These are phyloP conservation scores for Ecliptopera silaceata DNA, from an alignment of 2,888 invertebrate genomes.

Conservation along the genomic window DNA sequence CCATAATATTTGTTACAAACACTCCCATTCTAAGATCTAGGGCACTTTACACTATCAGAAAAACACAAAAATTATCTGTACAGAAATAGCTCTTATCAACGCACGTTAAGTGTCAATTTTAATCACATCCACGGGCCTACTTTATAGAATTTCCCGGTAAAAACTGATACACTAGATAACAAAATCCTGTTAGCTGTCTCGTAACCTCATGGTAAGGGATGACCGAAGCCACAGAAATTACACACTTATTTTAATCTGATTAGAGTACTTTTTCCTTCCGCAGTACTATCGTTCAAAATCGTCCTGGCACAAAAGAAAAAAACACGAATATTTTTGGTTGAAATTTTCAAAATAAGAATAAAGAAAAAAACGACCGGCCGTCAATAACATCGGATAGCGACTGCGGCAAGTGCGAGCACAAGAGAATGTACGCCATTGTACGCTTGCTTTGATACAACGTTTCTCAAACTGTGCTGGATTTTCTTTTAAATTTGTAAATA, in stretches of 20 bases:
- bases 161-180: slow-evolving; percentile 39
- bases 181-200: slow-evolving; percentile 54
- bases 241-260: slow-evolving; percentile 55
- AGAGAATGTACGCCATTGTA: slow-evolving; percentile 63
- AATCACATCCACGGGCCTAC: slow-evolving; percentile 10
- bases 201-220: slow-evolving; percentile 51
- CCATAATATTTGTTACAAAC: slow-evolving; percentile 67
- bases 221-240: slow-evolving; percentile 59
- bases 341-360: slow-evolving; percentile 10
- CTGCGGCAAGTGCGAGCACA: slow-evolving; percentile 45
- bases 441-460: slow-evolving; percentile 51
- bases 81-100: slow-evolving; percentile 28
- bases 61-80: slow-evolving; percentile 26
- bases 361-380: slow-evolving; percentile 48
- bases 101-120: slow-evolving; percentile 26
- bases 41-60: slow-evolving; percentile 29
- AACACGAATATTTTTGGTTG: neutral
- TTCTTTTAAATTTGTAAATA: slow-evolving; percentile 30
- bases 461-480: slow-evolving; percentile 57
- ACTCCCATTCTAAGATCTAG: slow-evolving; percentile 61
- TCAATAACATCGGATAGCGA: slow-evolving; percentile 51
- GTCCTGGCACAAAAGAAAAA: slow-evolving; percentile 13
- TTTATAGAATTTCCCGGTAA: slow-evolving; percentile 43
- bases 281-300: slow-evolving; percentile 9
- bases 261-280: slow-evolving; percentile 47